Evolutionary conservation across 2,797 vertebrate species (phyloP).

Genomic region (Sylvia borin): DNA sequence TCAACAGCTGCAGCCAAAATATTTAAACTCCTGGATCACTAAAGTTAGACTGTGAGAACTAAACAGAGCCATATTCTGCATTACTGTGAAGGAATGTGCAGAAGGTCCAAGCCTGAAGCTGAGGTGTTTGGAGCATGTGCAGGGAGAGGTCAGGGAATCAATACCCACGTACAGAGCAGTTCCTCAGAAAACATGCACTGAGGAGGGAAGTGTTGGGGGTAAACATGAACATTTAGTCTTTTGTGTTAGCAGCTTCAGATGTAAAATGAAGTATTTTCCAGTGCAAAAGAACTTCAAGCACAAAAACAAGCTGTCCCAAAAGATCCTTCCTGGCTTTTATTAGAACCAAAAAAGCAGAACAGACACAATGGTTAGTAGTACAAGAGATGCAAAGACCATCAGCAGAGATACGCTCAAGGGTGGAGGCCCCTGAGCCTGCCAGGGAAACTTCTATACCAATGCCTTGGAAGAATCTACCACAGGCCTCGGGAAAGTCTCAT

Average conservation of each 20-base stretch:
- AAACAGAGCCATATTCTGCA: not conserved
- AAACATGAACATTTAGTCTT: fast-evolving
- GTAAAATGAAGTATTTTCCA: not conserved
- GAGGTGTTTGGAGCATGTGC: fast-evolving
- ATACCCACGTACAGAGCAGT: fast-evolving
- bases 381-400: not conserved
- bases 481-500: not conserved
- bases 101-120: not conserved
- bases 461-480: not conserved
- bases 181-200: fast-evolving
- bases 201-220: not conserved
- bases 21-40: not conserved
- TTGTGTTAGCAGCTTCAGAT: not conserved
- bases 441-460: not conserved
- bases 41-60: not conserved
- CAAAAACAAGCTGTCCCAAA: not conserved
- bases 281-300: not conserved
- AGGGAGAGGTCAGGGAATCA: not conserved
- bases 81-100: not conserved
- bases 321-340: not conserved
- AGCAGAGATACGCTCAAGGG: not conserved
- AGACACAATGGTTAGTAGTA: not conserved
- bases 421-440: not conserved
- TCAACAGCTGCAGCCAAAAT: not conserved
- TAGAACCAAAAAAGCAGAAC: not conserved